Base-by-base conservation (phyloP, 2,797 vertebrate species). In the Mus minutoides region DNA sequence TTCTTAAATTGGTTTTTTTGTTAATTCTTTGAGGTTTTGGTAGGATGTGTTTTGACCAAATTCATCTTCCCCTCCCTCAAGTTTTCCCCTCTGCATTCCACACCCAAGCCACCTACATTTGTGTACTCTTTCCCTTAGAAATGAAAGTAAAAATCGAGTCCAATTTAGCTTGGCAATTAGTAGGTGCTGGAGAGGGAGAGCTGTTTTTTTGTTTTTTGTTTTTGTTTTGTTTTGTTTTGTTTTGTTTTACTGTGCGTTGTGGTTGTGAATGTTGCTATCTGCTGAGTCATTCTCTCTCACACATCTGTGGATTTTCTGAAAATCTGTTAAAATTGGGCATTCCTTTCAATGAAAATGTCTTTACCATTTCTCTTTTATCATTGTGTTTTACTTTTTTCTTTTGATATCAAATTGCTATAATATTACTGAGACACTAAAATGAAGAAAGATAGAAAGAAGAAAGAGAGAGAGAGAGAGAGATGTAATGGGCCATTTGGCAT, bases 271-370 rank as follows among this genome's bases (percentile, higher is more conserved):
- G 1, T 88, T 46, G 40, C 67, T 31, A 13, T 78, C 89, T 95
- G 73, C 96, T 86, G 49, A 90, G 60, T 91, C 93, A 84, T 26
- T 76, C 86, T 84, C 22, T 86, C 34, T 76, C n/a, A 75, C 69
- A 54, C 46, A 14, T 69, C n/a, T 69, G 88, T 54, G 73, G 56
- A 52, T 89, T 92, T 92, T 89, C 52, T 89, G 31, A 73, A 94
- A 95, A 56, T 69, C 93, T 91, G 62, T 60, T 46, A 93, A 91
- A 95, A 96, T 87, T 73, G 71, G 56, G 43, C 91, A 76, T 52
- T 76, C 19, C 24, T 64, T 17, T 79, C n/a, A n/a, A n/a, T n/a
- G n/a, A n/a, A n/a, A n/a, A n/a, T 87, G 4, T 40, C 14, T 6
- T 40, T 76, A 90, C 75, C 73, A 89, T 19, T 67, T 88, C 29